phyloP scores from a whole-genome alignment of 2,113 vertebrate species.

The Chrysemys picta region DNA sequence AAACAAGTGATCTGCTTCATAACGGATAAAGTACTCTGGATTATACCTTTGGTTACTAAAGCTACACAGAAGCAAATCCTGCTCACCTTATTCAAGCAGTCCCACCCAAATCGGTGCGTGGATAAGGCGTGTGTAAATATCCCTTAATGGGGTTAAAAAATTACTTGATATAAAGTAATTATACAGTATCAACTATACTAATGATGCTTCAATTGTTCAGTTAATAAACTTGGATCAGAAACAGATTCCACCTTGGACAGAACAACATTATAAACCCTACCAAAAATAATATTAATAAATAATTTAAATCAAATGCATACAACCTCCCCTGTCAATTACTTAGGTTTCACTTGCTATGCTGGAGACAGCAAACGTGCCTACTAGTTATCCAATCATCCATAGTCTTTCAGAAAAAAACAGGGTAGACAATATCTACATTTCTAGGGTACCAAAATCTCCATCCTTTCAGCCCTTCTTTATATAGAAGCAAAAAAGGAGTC shows the following conservation, averaged over 20 bases:
- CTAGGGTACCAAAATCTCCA: not conserved
- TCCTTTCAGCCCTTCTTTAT: not conserved
- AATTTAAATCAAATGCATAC: not conserved
- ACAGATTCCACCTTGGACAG: not conserved
- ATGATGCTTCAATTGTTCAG: not conserved
- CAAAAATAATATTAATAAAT: not conserved
- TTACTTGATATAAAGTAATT: not conserved
- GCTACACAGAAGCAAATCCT: not conserved
- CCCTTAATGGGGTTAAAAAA: too few relatives aligned
- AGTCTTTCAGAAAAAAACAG: not conserved
- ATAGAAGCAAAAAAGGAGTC: rapidly evolving
- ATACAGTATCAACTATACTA: not conserved
- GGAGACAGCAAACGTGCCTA: not conserved
- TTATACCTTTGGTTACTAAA: not conserved
- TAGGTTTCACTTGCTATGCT: not conserved
- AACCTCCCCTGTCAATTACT: not conserved
- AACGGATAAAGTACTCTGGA: not conserved
- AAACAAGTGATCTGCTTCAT: not conserved
- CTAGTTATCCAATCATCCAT: not conserved
- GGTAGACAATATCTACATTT: not conserved
- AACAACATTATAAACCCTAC: too few relatives aligned
- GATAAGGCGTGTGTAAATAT: not conserved
- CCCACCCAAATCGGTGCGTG: not conserved
- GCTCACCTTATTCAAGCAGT: not conserved
- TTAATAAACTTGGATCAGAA: not conserved